phyloP scores from a whole-genome alignment of 2,797 vertebrate species.

The Etheostoma perlongum region DNA sequence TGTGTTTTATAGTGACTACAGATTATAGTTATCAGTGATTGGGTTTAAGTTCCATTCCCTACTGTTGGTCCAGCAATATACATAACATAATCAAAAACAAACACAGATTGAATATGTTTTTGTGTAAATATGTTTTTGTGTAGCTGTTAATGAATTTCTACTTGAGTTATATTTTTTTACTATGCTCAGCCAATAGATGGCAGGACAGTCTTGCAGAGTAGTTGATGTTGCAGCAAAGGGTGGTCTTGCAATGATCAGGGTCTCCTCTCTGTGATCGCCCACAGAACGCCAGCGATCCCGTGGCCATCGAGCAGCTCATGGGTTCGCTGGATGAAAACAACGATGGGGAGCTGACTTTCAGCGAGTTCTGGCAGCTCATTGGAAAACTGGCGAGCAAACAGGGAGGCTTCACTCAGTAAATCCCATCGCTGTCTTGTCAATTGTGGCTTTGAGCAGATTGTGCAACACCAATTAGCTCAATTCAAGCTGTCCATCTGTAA shows the following conservation, averaged over 20 bases:
- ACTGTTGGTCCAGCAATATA: neutral
- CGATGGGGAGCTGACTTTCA: slow-evolving; percentile 86
- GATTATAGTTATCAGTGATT: neutral
- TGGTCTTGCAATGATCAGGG: slow-evolving; percentile 17
- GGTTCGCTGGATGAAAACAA: slow-evolving; percentile 82
- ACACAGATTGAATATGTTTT: neutral
- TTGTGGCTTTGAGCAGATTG: slow-evolving; percentile 26
- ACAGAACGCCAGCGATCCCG: slow-evolving; percentile 81
- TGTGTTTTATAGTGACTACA: neutral
- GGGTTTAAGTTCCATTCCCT: neutral
- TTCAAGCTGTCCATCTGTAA: slow-evolving; percentile 23
- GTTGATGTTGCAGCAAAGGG: slow-evolving; percentile 11
- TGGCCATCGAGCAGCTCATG: slow-evolving; percentile 81
- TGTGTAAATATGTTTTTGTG: neutral
- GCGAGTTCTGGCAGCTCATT: slow-evolving; percentile 88
- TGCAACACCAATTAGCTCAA: neutral
- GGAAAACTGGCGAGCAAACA: slow-evolving; percentile 82
- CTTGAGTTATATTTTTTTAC: slow-evolving; percentile 20
- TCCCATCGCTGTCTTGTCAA: neutral
- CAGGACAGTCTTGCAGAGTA: slow-evolving; percentile 63
- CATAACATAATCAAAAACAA: neutral
- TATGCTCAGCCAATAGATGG: slow-evolving; percentile 69
- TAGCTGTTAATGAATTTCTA: neutral
- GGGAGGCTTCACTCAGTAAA: slow-evolving; percentile 78
- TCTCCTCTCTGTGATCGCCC: slow-evolving; percentile 53